A percentile compares a stretch with the other conserved stretches of the same genome.
These are phyloP conservation scores for Podiceps cristatus DNA, from an alignment of 2,113 vertebrate species.

Conservation along the genomic window DNA sequence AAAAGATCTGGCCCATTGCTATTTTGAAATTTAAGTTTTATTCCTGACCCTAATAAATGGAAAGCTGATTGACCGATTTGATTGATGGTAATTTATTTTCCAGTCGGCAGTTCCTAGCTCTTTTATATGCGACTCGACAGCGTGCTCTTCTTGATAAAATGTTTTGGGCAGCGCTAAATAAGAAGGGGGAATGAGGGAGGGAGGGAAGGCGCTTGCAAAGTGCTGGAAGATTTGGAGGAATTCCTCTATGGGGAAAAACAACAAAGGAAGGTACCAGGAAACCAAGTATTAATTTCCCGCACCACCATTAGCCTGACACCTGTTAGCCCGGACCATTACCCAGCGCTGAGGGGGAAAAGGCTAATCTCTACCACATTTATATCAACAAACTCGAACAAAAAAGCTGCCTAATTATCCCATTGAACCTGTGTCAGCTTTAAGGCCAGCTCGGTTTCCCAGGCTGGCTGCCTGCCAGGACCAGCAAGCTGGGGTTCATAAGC, in stretches of 20 bases:
- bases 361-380: constrained; percentile 94
- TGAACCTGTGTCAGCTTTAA: constrained; percentile 82
- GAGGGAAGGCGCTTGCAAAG: constrained; percentile 33
- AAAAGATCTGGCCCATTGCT: background rate
- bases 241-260: constrained; percentile 80
- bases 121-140: background rate
- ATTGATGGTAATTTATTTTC: constrained; percentile 45
- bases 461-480: constrained; percentile 84
- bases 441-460: constrained; percentile 79
- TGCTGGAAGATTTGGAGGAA: constrained; percentile 72
- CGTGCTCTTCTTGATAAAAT: background rate
- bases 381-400: constrained; percentile 95
- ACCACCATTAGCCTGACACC: constrained; percentile 93
- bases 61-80: background rate
- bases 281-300: constrained; percentile 90
- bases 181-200: background rate
- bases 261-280: constrained; percentile 87
- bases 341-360: constrained; percentile 82
- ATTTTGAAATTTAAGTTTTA: constrained; percentile 22
- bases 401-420: constrained; percentile 95
- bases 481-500: constrained; percentile 89
- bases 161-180: constrained; percentile 63
- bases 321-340: constrained; percentile 94
- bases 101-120: background rate
- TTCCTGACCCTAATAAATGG: background rate